These are phyloP conservation scores for Apamea crenata DNA, from an alignment of 2,888 invertebrate species.

Conservation along the genomic window DNA sequence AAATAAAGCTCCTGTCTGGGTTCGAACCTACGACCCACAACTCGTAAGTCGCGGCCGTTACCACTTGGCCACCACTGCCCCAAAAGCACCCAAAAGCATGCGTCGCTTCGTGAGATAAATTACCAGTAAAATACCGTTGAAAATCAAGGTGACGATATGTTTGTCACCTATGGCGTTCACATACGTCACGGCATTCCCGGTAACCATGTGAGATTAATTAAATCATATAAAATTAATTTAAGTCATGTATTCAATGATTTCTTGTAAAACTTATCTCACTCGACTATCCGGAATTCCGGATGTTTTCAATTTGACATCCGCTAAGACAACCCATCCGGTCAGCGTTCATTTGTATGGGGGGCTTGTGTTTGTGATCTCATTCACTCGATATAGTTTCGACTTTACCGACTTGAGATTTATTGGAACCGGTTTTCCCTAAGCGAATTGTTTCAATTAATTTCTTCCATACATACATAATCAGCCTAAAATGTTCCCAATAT, in stretches of 20 bases:
- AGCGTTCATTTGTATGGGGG: conserved; percentile 28
- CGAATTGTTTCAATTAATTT: neutral
- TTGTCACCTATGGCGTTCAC: neutral
- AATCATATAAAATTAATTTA: neutral
- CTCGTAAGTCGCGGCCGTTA: too few relatives aligned
- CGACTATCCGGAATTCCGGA: conserved; percentile 23
- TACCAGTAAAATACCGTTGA: neutral
- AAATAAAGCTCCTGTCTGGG: too few relatives aligned
- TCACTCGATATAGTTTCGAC: neutral
- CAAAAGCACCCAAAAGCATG: neutral
- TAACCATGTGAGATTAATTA: neutral
- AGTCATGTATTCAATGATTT: conserved; percentile 30
- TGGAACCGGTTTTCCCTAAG: too few relatives aligned
- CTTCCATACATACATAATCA: too few relatives aligned
- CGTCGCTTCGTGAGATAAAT: neutral
- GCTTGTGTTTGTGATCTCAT: conserved; percentile 33
- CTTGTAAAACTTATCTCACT: conserved; percentile 7
- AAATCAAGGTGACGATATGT: neutral
- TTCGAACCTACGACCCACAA: too few relatives aligned
- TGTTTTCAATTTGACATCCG: conserved; percentile 28
- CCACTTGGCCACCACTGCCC: too few relatives aligned
- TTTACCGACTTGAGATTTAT: neutral
- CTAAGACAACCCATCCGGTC: conserved; percentile 39
- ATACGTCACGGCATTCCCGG: neutral
- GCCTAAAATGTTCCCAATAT: too few relatives aligned